Evolutionary conservation across 1,140 invertebrate species (phyloP), one percentile per base, ranked within the genome.

Genomic region (Telenomus remus): DNA sequence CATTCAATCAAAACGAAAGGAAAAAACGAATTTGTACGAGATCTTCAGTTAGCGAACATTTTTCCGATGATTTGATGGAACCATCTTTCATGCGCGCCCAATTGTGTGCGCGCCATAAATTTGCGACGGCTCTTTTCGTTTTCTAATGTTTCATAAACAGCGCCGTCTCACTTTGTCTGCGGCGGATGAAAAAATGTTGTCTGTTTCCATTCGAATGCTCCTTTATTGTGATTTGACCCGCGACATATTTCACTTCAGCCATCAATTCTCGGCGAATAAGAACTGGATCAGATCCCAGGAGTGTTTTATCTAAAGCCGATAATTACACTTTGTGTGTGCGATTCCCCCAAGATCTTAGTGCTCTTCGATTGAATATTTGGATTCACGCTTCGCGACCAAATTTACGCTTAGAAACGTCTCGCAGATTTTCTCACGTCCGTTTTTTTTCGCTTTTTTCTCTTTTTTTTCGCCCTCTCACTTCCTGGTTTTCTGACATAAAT

Each of bases 291-390:
- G 57, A 63, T 63, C 68, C 59, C 57, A 63, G 13, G 68, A 63
- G 68, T 57, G 57, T 63, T 71, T 71, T 71, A 71, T 71, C 53
- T 46, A 47, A 71, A 63, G 53, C 50, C 68, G 68, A 71, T 63
- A 71, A 71, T 71, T 71, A 71, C 51, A 57, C 59, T 56, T 39
- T 57, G 68, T 53, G 66, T 60, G 46, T 49, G n/a, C n/a, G 47
- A 49, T 54, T 54, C 51, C 47, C 46, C 13, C 13, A 61, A 61
- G 50, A 61, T 61, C 57, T 46, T 27, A 27, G 34, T 53, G 39
- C 47, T 57, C 49, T 63, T 8, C 51, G 53, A 63, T 71, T 63
- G 53, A 71, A 71, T 71, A 71, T 71, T 71, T 57, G 57, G 59
- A 51, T 57, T 55, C 51, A 11, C 56, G 55, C 53, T 46, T 63